Evolutionary conservation across 2,888 invertebrate species (phyloP), one percentile per base, ranked within the genome.

Genomic region (Drosophila helvetica): DNA sequence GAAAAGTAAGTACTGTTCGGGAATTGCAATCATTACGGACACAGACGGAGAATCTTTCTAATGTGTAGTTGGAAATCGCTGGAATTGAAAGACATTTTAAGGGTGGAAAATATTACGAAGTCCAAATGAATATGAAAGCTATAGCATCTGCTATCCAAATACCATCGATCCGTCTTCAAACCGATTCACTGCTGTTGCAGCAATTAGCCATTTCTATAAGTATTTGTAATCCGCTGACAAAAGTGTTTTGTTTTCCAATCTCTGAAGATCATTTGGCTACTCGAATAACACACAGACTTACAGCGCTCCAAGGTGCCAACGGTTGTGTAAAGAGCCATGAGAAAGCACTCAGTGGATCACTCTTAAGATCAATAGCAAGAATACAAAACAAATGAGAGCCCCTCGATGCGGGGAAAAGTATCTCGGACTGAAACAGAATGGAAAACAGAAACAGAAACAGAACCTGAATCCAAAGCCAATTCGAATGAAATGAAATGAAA

Each of bases 401-500:
- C 15, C 50, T 55, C 67, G 15, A 38, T 15, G 38, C 7, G 67
- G 65, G 55, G 10, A 66, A 66, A 66, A 65, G 65, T 65, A 65
- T 65, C 38, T 7, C 66, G 18, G 65, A 19, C 17, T 17, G 55
- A 18, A 27, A 47, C 46, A 58, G 53, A 63, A 38, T 17, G 27
- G 18, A 15, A 30, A 43, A 30, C 42, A 48, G 17, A 33, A 33
- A 27, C 42, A 51, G 55, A 50, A 45, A 56, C 27, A 67, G 57
- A 67, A 46, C 22, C 48, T 19, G 22, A 48, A 48, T 48, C 48
- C 3, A 19, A 22, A 18, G 19, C 15, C 25, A 38, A 38, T 38
- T n/a, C 38, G 38, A 67, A 67, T 48, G 64, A 64, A 64, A 64
- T 57, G 64, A 22, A 67, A 67, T 48, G 64, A 64, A 64, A 64